phyloP scores from a whole-genome alignment of 2,888 invertebrate genomes.

The Leucania comma region DNA sequence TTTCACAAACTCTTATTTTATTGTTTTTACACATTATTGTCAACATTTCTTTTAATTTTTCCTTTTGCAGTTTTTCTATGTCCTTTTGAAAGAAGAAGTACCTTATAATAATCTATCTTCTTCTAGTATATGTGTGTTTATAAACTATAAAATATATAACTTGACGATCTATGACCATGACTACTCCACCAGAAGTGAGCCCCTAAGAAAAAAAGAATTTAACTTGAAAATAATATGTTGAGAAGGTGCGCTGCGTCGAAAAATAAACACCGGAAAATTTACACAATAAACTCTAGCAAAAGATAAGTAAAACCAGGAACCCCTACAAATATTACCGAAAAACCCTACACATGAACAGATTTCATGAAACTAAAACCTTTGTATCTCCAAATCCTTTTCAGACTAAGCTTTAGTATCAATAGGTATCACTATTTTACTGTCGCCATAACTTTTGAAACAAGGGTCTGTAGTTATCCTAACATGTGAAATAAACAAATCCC shows the following conservation, averaged over 20 bases:
- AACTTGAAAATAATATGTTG: neutral
- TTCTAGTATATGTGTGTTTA: no score
- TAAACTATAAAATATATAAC: no score
- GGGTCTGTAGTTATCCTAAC: slow-evolving; percentile 61
- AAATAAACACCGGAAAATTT: neutral
- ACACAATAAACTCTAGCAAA: neutral
- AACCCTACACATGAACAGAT: slow-evolving; percentile 31
- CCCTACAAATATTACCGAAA: slow-evolving; percentile 13
- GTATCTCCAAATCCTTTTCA: slow-evolving; percentile 50
- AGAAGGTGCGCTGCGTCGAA: neutral
- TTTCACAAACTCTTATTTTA: no score
- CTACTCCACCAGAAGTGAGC: no score
- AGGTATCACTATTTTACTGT: slow-evolving; percentile 60
- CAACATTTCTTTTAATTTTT: no score
- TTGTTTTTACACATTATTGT: no score
- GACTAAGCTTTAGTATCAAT: slow-evolving; percentile 62
- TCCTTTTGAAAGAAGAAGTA: no score
- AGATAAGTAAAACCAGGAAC: slow-evolving; percentile 2
- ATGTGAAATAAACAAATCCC: slow-evolving; percentile 55
- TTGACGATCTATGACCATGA: no score
- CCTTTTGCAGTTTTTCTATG: no score
- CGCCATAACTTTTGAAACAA: slow-evolving; percentile 63
- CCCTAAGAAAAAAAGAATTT: no score
- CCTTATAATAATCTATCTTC: no score
- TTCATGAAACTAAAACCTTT: slow-evolving; percentile 47